These are phyloP conservation scores for Neosilurus mollespiculum DNA, from an alignment of 2,797 vertebrate species.

Conservation along the genomic window DNA sequence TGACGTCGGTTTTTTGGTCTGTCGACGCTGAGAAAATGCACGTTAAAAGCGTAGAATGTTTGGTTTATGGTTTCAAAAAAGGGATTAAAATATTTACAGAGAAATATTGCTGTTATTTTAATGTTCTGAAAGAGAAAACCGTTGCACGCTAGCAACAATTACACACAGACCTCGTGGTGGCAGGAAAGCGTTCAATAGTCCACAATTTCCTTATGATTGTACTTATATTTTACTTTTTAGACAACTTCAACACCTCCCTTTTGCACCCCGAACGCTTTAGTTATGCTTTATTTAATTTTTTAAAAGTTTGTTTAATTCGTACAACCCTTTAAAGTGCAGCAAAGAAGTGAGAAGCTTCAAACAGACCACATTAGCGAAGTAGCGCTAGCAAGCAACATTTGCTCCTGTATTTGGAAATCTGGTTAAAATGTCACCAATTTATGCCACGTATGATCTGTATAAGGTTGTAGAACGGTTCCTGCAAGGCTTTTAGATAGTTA, in stretches of 20 bases:
- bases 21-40: background rate
- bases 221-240: background rate
- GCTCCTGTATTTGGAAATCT: too few species aligned
- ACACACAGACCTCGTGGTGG: slow-evolving; percentile 24
- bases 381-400: too few species aligned
- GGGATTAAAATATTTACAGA: too few species aligned
- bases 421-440: too few species aligned
- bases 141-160: background rate
- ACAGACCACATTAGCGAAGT: background rate
- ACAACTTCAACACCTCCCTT: background rate
- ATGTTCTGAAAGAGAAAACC: background rate
- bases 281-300: too few species aligned
- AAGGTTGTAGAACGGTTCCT: too few species aligned
- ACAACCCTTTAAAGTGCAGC: background rate
- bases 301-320: background rate
- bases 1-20: background rate
- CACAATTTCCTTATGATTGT: background rate
- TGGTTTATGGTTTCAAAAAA: too few species aligned
- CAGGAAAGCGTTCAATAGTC: slow-evolving; percentile 13
- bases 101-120: too few species aligned
- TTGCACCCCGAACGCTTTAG: too few species aligned
- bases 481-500: too few species aligned
- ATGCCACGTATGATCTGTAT: too few species aligned
- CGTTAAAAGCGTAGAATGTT: too few species aligned
- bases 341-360: background rate